Base-by-base conservation (phyloP, 1,140 invertebrate genomes). In the Drosophila sturtevanti region DNA sequence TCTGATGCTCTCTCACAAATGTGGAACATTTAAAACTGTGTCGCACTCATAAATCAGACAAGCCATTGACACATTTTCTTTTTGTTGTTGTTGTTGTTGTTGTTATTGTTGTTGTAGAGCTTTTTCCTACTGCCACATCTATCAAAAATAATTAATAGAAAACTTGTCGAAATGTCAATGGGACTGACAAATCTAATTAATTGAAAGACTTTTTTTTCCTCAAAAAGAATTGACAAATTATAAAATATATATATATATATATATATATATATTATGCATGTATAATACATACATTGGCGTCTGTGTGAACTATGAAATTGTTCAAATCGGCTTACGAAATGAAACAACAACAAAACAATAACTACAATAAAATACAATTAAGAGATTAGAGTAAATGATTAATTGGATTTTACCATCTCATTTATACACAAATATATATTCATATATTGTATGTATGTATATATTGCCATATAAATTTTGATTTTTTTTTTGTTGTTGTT, bases 71-170 rank as follows among this genome's bases (percentile, higher is more conserved):
- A 78, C 70, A 87, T 77, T 80, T 75, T n/a, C n/a, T n/a, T 78
- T 71, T 31, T 31, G 27, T 31, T 31, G 1, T 24, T 24, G 1
- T 24, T 24, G 1, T 4, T 24, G 1, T 24, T n/a, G n/a, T n/a
- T n/a, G n/a, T n/a, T n/a, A n/a, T 4, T 24, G 24, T 1, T 24
- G 48, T 21, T 58, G 52, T 67, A 54, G 41, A 48, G 41, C 41
- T 48, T 41, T 48, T 48, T 48, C 41, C 61, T 74, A 48, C 61
- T 74, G 38, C 66, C 68, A 74, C 71, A 82, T 89, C 84, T 87
- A 89, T 87, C 76, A 89, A 75, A 89, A 78, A 89, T 89, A 89
- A 89, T 89, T 84, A 89, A 89, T 89, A 85, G 84, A 89, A 85
- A 84, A 89, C 68, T 89, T 89, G 84, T 89, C 84, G 84, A 89